These are phyloP conservation scores for Platorchestia sp. DNA, from an alignment of 1,140 invertebrate species.

Conservation along the genomic window DNA sequence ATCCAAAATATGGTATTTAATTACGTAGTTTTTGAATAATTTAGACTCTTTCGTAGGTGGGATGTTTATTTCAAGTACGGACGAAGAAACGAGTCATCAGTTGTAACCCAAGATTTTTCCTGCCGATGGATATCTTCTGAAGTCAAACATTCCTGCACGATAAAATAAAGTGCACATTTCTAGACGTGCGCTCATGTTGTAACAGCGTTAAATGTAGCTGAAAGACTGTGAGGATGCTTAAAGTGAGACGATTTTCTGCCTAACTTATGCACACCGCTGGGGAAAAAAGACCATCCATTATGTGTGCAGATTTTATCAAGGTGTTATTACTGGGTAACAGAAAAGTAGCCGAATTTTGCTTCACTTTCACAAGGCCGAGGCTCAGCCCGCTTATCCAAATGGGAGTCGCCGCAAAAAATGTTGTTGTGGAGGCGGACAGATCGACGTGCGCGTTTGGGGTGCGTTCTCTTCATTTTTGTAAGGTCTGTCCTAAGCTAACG, in stretches of 20 bases:
- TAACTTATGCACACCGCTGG: background rate
- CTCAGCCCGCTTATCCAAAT: background rate
- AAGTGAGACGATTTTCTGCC: background rate
- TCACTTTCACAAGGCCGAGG: background rate
- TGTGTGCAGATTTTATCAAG: background rate
- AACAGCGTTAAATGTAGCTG: background rate
- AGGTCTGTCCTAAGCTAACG: background rate
- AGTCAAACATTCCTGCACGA: background rate
- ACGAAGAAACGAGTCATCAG: background rate
- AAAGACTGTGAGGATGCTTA: background rate
- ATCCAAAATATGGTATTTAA: background rate
- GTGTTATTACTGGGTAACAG: background rate
- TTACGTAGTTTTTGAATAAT: background rate
- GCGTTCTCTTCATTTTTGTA: background rate
- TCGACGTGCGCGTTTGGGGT: background rate
- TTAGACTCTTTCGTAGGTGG: background rate
- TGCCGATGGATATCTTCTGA: background rate
- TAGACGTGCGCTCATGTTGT: background rate
- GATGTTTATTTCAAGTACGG: too few relatives aligned
- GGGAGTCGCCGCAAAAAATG: background rate
- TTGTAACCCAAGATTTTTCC: background rate
- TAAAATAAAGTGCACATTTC: too few relatives aligned
- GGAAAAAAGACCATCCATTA: background rate
- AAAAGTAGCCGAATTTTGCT: background rate
- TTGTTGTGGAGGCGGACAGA: background rate